Conservation (phyloP, 2,113 vertebrate species). For the Cyanoliseus patagonus region DNA sequence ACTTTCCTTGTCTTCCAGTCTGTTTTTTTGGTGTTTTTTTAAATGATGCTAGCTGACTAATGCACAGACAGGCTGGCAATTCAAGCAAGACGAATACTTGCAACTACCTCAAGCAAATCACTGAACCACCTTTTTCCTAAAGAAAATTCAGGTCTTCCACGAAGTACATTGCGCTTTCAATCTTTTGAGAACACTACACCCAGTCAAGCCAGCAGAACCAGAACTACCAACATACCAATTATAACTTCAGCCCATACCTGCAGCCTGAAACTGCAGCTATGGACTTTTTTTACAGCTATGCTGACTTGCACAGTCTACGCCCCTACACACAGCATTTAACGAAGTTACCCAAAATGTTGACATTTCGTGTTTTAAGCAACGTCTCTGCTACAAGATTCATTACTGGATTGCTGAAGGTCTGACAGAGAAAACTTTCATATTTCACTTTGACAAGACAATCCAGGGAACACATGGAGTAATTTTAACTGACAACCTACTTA, state of each 20-base stretch:
- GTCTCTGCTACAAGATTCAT: fast-evolving
- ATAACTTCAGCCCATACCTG: background rate
- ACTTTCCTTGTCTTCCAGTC: slow-evolving; percentile 36
- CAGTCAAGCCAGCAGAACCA: background rate
- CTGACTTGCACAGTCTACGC: background rate
- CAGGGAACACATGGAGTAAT: background rate
- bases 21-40: background rate
- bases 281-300: background rate
- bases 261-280: background rate
- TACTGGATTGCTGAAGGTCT: background rate
- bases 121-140: background rate
- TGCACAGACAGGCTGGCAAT: slow-evolving; percentile 47
- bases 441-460: background rate
- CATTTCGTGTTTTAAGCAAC: background rate
- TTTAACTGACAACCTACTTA: background rate
- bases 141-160: background rate
- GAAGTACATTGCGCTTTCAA: fast-evolving
- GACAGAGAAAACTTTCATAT: background rate
- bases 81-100: slow-evolving; percentile 7
- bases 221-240: background rate
- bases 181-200: background rate
- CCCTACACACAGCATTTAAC: too few relatives aligned
- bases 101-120: slow-evolving; percentile 12
- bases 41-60: slow-evolving; percentile 30
- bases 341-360: fast-evolving